Conservation (phyloP, 2,113 vertebrate genomes). For the Lepus americanus region DNA sequence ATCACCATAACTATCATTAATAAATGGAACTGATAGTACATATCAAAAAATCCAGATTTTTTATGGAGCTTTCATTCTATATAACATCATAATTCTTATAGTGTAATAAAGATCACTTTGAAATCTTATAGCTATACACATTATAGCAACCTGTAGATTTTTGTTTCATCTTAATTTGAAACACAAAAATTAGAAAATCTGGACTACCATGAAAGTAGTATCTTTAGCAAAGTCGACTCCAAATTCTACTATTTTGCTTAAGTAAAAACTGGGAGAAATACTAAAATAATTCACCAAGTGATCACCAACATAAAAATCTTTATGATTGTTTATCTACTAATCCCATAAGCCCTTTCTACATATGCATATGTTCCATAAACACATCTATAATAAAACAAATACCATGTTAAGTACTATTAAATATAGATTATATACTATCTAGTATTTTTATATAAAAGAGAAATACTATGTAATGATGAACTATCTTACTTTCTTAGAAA, state of each 20-base stretch:
- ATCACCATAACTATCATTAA: constrained; percentile 93
- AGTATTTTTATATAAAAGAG: neutral
- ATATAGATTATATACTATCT: neutral
- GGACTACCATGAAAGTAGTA: constrained; percentile 26
- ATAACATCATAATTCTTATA: constrained; percentile 91
- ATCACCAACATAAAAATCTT: neutral
- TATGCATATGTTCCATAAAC: neutral
- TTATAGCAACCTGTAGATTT: constrained; percentile 61
- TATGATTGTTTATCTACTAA: neutral
- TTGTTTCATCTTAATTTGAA: constrained; percentile 65
- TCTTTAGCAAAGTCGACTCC: constrained; percentile 61
- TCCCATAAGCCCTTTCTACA: neutral
- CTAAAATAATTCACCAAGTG: constrained; percentile 68
- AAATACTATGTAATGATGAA: neutral
- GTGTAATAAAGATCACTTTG: constrained; percentile 72
- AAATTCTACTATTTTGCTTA: constrained; percentile 50
- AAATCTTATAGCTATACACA: constrained; percentile 67
- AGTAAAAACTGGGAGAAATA: constrained; percentile 60
- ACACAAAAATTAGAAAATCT: constrained; percentile 55
- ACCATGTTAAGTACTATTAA: neutral
- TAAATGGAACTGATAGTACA: constrained; percentile 91
- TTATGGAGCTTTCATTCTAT: constrained; percentile 89
- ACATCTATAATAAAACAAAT: neutral
- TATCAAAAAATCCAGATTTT: constrained; percentile 89
- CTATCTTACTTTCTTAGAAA: neutral